phyloP scores from a whole-genome alignment of 2,888 invertebrate species.

The Epicampocera succincta region DNA sequence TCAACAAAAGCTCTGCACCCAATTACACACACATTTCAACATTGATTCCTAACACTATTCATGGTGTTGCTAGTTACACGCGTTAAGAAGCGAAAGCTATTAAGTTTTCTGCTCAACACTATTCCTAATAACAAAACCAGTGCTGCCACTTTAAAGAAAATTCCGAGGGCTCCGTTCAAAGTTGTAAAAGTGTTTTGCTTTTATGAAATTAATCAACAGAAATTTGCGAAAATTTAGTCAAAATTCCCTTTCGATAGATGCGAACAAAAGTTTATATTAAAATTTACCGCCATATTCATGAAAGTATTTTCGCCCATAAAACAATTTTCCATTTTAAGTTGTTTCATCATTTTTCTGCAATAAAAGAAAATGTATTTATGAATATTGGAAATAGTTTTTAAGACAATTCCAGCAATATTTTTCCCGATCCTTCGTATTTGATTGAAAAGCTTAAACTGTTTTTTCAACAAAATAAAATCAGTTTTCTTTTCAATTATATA shows the following conservation, averaged over 20 bases:
- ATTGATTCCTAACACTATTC: slow-evolving; percentile 62
- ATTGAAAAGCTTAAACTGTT: neutral
- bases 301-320: neutral
- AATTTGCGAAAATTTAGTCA: slow-evolving; percentile 59
- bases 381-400: slow-evolving; percentile 15
- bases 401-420: neutral
- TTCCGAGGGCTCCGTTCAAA: slow-evolving; percentile 31
- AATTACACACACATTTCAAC: slow-evolving; percentile 18
- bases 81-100: slow-evolving; percentile 16
- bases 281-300: neutral
- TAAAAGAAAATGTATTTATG: too few species aligned
- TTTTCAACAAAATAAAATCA: neutral
- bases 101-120: slow-evolving; percentile 36
- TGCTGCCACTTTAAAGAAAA: slow-evolving; percentile 54
- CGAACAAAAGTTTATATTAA: neutral
- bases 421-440: neutral
- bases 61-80: slow-evolving; percentile 54
- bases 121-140: slow-evolving; percentile 48
- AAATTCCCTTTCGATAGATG: slow-evolving; percentile 43
- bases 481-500: slow-evolving; percentile 37
- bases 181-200: slow-evolving; percentile 14
- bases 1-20: slow-evolving; percentile 38
- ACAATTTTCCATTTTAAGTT: too few species aligned
- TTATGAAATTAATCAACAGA: neutral
- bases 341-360: too few species aligned